phyloP scores from a whole-genome alignment of 2,113 vertebrate species.

The Microcebus lehilahytsara region DNA sequence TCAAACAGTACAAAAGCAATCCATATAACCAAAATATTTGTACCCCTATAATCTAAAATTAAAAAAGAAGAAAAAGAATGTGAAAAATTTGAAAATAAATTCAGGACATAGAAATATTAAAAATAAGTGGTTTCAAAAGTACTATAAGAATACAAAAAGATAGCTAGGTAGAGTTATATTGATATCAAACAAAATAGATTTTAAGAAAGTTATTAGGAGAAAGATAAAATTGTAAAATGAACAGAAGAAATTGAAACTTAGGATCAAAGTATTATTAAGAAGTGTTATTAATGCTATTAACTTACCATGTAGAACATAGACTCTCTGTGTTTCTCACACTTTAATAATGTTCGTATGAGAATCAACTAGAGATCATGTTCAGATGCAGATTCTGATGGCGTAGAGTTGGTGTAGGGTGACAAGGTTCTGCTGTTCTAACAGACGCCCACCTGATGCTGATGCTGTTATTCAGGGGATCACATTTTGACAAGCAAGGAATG shows the following conservation, averaged over 20 bases:
- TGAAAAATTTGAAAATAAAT: no score
- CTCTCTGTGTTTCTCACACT: neutral
- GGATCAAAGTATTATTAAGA: neutral
- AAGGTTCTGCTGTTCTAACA: neutral
- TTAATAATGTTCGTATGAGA: neutral
- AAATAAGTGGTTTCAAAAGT: neutral
- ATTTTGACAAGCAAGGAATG: neutral
- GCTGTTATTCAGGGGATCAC: neutral
- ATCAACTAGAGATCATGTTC: neutral
- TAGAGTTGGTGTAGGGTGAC: neutral
- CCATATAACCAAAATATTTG: no score
- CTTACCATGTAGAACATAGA: neutral
- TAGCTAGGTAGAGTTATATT: neutral
- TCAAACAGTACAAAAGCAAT: no score
- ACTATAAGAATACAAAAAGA: neutral
- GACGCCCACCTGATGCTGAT: neutral
- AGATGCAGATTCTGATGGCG: neutral
- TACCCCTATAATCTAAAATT: no score
- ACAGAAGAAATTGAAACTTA: neutral
- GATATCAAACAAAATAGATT: neutral
- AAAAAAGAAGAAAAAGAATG: no score
- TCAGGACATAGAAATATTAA: neutral
- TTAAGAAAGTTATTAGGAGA: neutral
- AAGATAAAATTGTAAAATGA: neutral
- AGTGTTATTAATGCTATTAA: neutral